Percentiles rank a stretch among this genome's conserved stretches.
Evolutionary conservation across 2,888 invertebrate species (phyloP).

Genomic region (Schizaphis graminum): DNA sequence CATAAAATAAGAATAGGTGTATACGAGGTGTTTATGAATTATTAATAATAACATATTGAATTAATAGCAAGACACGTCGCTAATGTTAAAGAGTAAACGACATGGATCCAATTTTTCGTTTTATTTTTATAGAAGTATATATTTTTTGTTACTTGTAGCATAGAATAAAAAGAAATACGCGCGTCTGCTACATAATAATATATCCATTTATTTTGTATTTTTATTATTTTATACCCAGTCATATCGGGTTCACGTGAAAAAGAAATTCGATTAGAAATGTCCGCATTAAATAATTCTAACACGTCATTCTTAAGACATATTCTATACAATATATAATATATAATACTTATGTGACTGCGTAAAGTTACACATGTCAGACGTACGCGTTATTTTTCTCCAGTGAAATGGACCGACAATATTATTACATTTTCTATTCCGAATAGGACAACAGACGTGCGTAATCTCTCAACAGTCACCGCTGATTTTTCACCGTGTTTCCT

Average conservation of each 20-base stretch:
- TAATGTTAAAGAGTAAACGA: neutral
- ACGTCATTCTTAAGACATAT: neutral
- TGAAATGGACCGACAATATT: neutral
- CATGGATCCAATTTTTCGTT: neutral
- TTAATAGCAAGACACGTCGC: neutral
- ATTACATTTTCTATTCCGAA: conserved; percentile 46
- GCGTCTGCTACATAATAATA: neutral
- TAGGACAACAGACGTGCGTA: conserved; percentile 3
- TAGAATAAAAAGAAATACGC: neutral
- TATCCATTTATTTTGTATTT: neutral
- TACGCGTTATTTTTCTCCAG: neutral
- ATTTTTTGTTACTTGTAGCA: neutral
- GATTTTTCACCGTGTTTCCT: neutral
- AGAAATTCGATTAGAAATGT: conserved; percentile 44
- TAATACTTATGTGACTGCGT: neutral
- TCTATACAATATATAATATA: neutral
- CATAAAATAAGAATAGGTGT: neutral
- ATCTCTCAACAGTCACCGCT: conserved; percentile 33
- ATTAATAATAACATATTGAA: neutral
- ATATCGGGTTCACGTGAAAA: neutral
- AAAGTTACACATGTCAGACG: neutral
- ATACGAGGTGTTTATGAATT: neutral
- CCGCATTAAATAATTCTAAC: conserved; percentile 16
- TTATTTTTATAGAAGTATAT: neutral
- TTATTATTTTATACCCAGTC: neutral